Evolutionary conservation across 2,888 invertebrate genomes (phyloP).

Genomic region (Cyclophora punctaria): DNA sequence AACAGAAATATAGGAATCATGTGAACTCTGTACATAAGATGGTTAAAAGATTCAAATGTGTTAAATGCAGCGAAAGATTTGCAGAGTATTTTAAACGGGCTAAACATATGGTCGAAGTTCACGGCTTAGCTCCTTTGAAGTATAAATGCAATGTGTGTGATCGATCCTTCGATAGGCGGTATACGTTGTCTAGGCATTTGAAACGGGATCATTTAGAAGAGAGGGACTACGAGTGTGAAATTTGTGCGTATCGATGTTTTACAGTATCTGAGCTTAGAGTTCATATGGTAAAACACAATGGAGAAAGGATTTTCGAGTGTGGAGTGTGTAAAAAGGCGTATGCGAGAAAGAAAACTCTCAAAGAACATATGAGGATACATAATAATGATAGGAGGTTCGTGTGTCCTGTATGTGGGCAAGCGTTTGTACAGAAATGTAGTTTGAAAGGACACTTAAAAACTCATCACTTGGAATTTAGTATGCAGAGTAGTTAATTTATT

Average conservation of each 20-base stretch:
- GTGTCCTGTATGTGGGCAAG: constrained; percentile 59
- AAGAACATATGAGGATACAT: constrained; percentile 43
- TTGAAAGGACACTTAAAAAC: constrained; percentile 61
- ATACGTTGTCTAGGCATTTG: constrained; percentile 15
- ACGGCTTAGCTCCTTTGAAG: constrained; percentile 16
- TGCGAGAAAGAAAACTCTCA: constrained; percentile 36
- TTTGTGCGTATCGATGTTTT: constrained; percentile 39
- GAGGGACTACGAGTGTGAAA: constrained; percentile 21
- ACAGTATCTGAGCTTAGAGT: constrained; percentile 26
- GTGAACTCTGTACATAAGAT: constrained; percentile 29
- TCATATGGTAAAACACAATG: constrained; percentile 29
- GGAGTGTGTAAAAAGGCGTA: constrained; percentile 52
- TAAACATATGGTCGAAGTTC: constrained; percentile 30
- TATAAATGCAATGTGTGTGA: constrained; percentile 24
- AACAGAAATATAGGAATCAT: constrained; percentile 26
- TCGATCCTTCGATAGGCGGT: constrained; percentile 15
- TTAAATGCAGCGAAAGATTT: constrained; percentile 32
- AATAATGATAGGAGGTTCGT: constrained; percentile 45
- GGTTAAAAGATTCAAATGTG: constrained; percentile 31
- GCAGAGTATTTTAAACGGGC: constrained; percentile 34
- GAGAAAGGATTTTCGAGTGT: constrained; percentile 41
- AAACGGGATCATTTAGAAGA: constrained; percentile 20
- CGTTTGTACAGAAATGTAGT: constrained; percentile 64
- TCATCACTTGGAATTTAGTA: constrained; percentile 34
- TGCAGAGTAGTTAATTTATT: no score